Base-by-base conservation (phyloP, 1,140 invertebrate genomes). In the Maniola jurtina region DNA sequence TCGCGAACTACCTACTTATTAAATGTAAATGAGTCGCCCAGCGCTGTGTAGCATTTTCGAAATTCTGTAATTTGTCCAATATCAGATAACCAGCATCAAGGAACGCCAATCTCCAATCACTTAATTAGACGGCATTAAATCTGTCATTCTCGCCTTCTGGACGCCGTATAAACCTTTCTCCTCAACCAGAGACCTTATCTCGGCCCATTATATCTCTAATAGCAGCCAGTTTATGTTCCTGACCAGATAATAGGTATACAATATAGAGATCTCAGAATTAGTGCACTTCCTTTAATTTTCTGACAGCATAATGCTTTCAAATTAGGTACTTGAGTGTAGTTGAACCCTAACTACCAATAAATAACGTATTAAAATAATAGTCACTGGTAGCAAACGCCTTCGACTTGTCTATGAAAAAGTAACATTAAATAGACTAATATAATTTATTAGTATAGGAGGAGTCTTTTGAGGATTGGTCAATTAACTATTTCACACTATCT, bases 51-150 rank as follows among this genome's bases (percentile, higher is more conserved):
- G 4, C 25, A 25, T 25, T 25, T 45, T 45, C 13, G 5, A 11
- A 45, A 45, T 11, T 45, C 42, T n/a, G 42, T 45, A 45, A 45
- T 45, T 45, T 45, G 38, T 40, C 42, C 13, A 81, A 81, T 78
- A 84, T 82, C 81, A 73, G 81, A 84, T 82, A 84, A 76, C 65
- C 42, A 52, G 70, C 70, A 76, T 76, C 74, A 73, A 74, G 64
- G 42, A 45, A 45, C 42, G 64, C 63, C 55, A 81, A 83, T 86
- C 77, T 79, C 47, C 58, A 75, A 87, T 85, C 79, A 74, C 79
- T 85, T 83, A 88, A 88, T 88, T 86, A 86, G 76, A 79, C 67
- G 72, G 79, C 79, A 81, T 81, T 88, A 88, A 86, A 86, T 84
- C 83, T 88, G 79, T 88, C 83, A 81, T 84, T 86, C 83, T 73